Evolutionary conservation across 2,888 invertebrate species (phyloP).

Genomic region (Pristionchus fissidentatus): DNA sequence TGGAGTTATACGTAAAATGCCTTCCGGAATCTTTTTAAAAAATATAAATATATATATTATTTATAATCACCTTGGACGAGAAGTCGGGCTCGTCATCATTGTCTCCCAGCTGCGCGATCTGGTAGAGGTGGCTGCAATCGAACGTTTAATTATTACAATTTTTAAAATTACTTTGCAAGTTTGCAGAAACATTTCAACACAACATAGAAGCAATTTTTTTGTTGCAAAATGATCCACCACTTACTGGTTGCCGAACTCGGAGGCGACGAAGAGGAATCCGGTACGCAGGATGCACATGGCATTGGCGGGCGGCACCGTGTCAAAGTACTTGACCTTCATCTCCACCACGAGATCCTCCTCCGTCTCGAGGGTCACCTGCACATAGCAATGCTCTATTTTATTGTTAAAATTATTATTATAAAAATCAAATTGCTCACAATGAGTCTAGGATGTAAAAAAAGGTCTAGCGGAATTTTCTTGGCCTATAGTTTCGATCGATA

Average conservation of each 20-base stretch:
- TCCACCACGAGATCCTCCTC: constrained; percentile 97
- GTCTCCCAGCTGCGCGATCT: constrained; percentile 98
- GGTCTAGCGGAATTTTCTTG: not conserved
- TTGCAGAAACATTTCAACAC: not conserved
- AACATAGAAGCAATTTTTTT: not conserved
- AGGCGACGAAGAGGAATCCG: constrained; percentile 96
- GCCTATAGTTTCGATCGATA: not conserved
- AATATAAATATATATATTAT: not conserved
- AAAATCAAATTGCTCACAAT: not conserved
- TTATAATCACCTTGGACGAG: constrained; percentile 84
- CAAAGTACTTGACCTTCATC: constrained; percentile 98
- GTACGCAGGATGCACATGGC: constrained; percentile 98
- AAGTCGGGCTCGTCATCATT: constrained; percentile 99
- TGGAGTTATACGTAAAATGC: too few species aligned
- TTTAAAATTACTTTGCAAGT: not conserved
- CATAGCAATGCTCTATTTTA: not conserved
- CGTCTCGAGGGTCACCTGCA: constrained; percentile 86
- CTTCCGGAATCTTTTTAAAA: too few species aligned
- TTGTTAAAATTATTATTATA: not conserved
- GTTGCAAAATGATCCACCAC: constrained; percentile 78
- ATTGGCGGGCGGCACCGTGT: constrained; percentile 96
- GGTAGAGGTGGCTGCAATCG: constrained; percentile 91
- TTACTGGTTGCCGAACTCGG: constrained; percentile 99
- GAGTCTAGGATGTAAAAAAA: not conserved
- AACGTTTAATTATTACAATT: not conserved